These are phyloP conservation scores for Hycleus phaleratus DNA, from an alignment of 1,140 invertebrate genomes.

Conservation along the genomic window DNA sequence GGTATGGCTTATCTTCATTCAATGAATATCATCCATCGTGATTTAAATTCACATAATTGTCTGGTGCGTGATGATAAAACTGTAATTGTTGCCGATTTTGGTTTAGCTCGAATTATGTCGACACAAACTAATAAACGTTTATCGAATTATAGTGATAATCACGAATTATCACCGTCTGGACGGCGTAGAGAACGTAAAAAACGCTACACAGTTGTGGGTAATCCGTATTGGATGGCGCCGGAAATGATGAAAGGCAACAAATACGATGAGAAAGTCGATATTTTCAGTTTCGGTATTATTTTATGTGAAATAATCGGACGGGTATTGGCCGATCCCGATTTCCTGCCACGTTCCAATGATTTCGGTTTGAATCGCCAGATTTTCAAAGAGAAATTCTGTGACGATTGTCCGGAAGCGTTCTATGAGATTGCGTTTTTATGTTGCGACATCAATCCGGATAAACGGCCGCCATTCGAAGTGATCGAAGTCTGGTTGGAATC, in stretches of 20 bases:
- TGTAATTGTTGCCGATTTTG: conserved; percentile 93
- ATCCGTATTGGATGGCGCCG: conserved; percentile 97
- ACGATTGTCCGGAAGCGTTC: conserved; percentile 79
- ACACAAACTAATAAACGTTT: conserved; percentile 33
- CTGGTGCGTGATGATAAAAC: conserved; percentile 76
- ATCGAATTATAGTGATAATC: conserved; percentile 1
- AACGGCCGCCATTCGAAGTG: conserved; percentile 78
- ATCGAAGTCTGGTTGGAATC: conserved; percentile 75
- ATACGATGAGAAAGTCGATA: conserved; percentile 95
- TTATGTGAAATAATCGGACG: conserved; percentile 93
- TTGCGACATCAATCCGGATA: conserved; percentile 82
- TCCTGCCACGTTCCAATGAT: conserved; percentile 78
- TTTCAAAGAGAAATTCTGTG: conserved; percentile 83
- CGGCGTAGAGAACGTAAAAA: conserved; percentile 57
- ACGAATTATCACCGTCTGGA: conserved; percentile 17
- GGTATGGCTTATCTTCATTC: conserved; percentile 92
- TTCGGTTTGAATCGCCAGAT: conserved; percentile 84
- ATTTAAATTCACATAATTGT: conserved; percentile 95
- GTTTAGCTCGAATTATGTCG: conserved; percentile 80
- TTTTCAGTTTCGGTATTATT: conserved; percentile 95
- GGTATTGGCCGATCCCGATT: conserved; percentile 88
- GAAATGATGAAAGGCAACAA: conserved; percentile 96
- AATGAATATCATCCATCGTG: conserved; percentile 90
- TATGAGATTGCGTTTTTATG: conserved; percentile 82
- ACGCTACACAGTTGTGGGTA: conserved; percentile 77